These are phyloP conservation scores for Stercorarius parasiticus DNA, from an alignment of 2,113 vertebrate genomes.

Conservation along the genomic window DNA sequence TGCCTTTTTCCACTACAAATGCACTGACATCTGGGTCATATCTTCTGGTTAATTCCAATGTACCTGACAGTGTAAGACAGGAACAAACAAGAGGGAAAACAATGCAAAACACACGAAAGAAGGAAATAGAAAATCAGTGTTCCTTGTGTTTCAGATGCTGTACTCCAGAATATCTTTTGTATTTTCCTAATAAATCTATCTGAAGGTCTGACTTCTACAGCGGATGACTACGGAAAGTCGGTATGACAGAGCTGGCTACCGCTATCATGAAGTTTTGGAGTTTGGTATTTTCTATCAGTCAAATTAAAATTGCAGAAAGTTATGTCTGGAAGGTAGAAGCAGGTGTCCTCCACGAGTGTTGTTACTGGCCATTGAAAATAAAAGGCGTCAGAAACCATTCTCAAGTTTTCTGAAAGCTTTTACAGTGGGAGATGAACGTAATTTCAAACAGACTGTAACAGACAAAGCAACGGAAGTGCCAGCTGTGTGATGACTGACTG, in stretches of 20 bases:
- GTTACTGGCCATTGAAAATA: background rate
- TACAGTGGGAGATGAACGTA: background rate
- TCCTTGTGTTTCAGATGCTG: background rate
- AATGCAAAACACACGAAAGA: background rate
- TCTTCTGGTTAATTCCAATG: conserved; percentile 37
- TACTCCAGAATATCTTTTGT: background rate
- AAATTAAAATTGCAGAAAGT: background rate
- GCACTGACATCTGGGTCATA: conserved; percentile 56
- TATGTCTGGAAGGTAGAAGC: background rate
- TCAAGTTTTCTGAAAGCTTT: background rate
- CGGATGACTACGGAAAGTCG: background rate
- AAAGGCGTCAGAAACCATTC: background rate
- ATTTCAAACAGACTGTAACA: conserved; percentile 17
- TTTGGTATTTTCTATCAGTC: background rate
- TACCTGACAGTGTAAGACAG: background rate
- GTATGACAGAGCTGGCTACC: background rate
- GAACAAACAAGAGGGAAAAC: background rate
- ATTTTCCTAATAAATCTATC: background rate
- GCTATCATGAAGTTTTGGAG: background rate
- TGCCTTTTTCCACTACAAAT: conserved; percentile 61
- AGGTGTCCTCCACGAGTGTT: background rate
- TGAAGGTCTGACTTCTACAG: background rate
- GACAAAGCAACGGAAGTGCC: background rate
- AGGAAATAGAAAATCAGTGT: background rate
- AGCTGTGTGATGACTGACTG: background rate